phyloP scores from a whole-genome alignment of 1,140 invertebrate genomes.

The Caenorhabditis remanei region DNA sequence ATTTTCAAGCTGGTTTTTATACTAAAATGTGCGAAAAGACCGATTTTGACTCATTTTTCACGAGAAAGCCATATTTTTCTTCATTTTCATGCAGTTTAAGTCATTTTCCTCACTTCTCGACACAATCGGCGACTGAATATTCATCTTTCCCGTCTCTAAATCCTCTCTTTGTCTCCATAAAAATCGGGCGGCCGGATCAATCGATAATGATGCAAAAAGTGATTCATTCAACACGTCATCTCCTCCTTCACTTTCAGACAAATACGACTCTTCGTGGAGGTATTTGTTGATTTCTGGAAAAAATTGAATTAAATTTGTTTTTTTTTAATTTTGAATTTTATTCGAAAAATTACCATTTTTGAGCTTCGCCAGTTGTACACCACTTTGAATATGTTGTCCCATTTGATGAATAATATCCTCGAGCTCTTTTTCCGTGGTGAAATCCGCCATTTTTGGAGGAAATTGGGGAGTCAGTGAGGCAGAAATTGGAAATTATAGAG shows the following conservation, averaged over 20 bases:
- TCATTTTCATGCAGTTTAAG: too few relatives aligned
- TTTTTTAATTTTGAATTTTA: background rate
- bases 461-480: background rate
- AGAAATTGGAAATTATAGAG: background rate
- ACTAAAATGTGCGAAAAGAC: too few relatives aligned
- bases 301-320: background rate
- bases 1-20: too few relatives aligned
- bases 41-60: too few relatives aligned
- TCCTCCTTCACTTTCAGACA: background rate
- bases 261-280: background rate
- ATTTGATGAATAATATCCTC: conserved; percentile 27
- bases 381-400: conserved; percentile 10
- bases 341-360: background rate
- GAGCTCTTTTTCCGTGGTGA: conserved; percentile 22
- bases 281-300: background rate
- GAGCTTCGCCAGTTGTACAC: background rate
- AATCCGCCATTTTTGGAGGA: conserved; percentile 16
- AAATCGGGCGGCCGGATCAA: conserved; percentile 31
- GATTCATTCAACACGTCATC: conserved; percentile 7
- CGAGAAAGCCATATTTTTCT: too few relatives aligned
- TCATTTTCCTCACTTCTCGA: conserved; percentile 18
- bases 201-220: background rate
- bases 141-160: too few relatives aligned
- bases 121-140: conserved; percentile 15
- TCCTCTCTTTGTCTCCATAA: background rate